Conservation (phyloP, 1,140 invertebrate species). For the Megalopta genalis region DNA sequence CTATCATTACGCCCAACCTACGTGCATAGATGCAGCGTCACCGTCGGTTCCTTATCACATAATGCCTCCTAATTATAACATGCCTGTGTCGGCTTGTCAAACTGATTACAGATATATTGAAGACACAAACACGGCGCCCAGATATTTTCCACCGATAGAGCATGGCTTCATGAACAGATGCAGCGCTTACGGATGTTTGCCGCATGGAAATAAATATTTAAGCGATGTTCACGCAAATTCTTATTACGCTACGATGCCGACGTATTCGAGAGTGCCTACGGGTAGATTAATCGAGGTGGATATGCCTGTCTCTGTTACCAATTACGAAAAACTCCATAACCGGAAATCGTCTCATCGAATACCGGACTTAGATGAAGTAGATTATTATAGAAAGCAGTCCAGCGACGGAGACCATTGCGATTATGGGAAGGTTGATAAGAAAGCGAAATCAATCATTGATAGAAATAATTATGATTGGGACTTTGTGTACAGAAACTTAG, state of each 20-base stretch:
- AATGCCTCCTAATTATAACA: slow-evolving; percentile 66
- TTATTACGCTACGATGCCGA: slow-evolving; percentile 51
- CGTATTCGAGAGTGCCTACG: slow-evolving; percentile 80
- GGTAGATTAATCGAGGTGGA: slow-evolving; percentile 87
- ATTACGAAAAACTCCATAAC: slow-evolving; percentile 64
- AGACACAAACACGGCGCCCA: slow-evolving; percentile 51
- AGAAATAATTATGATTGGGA: slow-evolving; percentile 85
- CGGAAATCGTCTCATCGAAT: slow-evolving; percentile 54
- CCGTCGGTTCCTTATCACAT: slow-evolving; percentile 59
- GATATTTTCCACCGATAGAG: slow-evolving; percentile 53
- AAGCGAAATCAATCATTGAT: slow-evolving; percentile 40
- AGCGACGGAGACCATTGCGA: slow-evolving; percentile 56
- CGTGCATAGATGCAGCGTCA: slow-evolving; percentile 23
- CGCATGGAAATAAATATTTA: slow-evolving; percentile 57
- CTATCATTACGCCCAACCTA: slow-evolving; percentile 50
- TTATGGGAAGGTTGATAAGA: slow-evolving; percentile 61
- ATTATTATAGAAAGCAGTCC: slow-evolving; percentile 53
- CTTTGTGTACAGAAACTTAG: slow-evolving; percentile 88
- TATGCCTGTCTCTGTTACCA: slow-evolving; percentile 74
- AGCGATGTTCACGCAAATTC: slow-evolving; percentile 47
- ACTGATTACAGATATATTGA: slow-evolving; percentile 62
- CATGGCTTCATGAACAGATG: slow-evolving; percentile 54
- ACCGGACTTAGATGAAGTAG: slow-evolving; percentile 66
- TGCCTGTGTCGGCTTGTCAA: slow-evolving; percentile 53
- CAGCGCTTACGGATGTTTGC: slow-evolving; percentile 54